A percentile compares a stretch with the other conserved stretches of the same genome.
Evolutionary conservation across 2,113 vertebrate species (phyloP).

Genomic region (Serilophus lunatus): DNA sequence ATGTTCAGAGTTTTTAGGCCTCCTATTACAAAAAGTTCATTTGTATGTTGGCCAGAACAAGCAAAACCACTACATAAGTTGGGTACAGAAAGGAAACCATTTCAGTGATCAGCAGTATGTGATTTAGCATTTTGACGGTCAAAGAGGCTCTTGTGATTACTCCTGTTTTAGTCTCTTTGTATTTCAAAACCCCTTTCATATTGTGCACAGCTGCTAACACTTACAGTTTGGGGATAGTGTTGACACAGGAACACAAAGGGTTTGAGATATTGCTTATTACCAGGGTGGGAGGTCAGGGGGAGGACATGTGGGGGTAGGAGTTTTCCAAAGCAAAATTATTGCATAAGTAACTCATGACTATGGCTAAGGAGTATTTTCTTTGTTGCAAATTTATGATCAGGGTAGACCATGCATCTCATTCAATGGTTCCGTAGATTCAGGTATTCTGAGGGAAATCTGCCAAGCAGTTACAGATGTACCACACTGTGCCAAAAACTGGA

Average conservation of each 20-base stretch:
- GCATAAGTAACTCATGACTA: neutral
- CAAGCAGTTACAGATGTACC: neutral
- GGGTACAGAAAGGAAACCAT: constrained; percentile 32
- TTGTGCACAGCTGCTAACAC: constrained; percentile 60
- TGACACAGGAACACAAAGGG: constrained; percentile 56
- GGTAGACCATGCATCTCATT: neutral
- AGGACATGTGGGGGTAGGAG: neutral
- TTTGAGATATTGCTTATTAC: constrained; percentile 45
- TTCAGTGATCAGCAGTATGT: constrained; percentile 34
- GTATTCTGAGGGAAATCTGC: neutral
- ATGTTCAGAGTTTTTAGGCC: constrained; percentile 23
- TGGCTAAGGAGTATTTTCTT: neutral
- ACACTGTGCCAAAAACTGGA: neutral
- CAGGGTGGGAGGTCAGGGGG: constrained; percentile 30
- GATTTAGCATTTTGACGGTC: constrained; percentile 57
- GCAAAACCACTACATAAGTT: constrained; percentile 44
- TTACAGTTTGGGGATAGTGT: constrained; percentile 55
- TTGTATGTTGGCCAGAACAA: constrained; percentile 42
- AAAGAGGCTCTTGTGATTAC: constrained; percentile 55
- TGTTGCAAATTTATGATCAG: constrained; percentile 4
- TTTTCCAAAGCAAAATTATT: neutral
- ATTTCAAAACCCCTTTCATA: constrained; percentile 21
- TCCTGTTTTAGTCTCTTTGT: neutral
- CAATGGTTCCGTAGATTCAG: neutral
- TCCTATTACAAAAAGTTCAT: constrained; percentile 49